Evolutionary conservation across 2,113 vertebrate genomes (phyloP).

Genomic region (Rhea pennata): DNA sequence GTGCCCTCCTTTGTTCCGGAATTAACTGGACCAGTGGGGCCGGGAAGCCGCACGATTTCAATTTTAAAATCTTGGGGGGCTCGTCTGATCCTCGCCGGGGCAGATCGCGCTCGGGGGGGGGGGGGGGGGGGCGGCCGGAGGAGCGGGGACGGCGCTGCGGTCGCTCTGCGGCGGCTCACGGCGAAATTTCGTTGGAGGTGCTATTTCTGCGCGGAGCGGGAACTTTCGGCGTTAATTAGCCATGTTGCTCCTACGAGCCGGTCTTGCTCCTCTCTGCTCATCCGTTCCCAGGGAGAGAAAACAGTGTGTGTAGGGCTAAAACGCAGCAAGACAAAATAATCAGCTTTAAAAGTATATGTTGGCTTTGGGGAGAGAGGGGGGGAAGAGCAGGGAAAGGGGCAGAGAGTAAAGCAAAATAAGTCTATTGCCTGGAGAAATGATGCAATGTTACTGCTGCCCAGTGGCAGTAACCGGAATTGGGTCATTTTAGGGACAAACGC

Average conservation of each 20-base stretch:
- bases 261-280: background rate
- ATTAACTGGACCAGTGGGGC: constrained; percentile 32
- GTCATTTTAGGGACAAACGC: constrained; percentile 37
- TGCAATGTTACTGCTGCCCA: constrained; percentile 76
- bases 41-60: constrained; percentile 1
- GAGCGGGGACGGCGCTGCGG: background rate
- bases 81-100: background rate
- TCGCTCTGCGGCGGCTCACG: background rate
- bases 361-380: background rate
- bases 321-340: constrained; percentile 42
- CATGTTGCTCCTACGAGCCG: background rate
- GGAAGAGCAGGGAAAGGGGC: background rate
- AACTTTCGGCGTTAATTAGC: constrained; percentile 48
- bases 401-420: constrained; percentile 41
- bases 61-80: background rate
- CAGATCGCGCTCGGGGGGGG: background rate
- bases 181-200: constrained; percentile 47
- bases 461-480: constrained; percentile 69
- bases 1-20: constrained; percentile 52
- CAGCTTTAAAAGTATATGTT: constrained; percentile 20
- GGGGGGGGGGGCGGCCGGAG: background rate
- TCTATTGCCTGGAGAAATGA: constrained; percentile 48
- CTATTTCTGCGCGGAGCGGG: background rate
- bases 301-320: background rate
- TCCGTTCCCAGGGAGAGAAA: background rate